Conservation (phyloP, 2,797 vertebrate genomes). For the Siniperca obscura region DNA sequence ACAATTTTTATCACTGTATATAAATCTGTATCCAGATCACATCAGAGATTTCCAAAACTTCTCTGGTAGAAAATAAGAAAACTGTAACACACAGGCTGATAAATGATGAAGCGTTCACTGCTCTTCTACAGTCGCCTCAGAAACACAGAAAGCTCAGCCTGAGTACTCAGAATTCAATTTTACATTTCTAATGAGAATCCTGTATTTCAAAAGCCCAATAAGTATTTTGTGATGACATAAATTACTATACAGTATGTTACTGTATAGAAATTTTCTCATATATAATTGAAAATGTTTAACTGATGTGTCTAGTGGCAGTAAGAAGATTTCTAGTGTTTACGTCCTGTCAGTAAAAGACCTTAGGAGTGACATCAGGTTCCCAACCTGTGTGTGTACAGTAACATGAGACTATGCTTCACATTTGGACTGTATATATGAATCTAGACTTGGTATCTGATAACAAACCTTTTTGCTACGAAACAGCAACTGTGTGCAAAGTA, state of each 20-base stretch:
- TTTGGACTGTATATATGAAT: background rate
- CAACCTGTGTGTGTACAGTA: background rate
- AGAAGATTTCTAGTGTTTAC: background rate
- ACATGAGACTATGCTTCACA: background rate
- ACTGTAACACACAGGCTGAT: background rate
- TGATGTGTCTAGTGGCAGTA: background rate
- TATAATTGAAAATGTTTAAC: background rate
- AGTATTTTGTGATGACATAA: too few species aligned
- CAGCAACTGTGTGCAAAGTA: background rate
- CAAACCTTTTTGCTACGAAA: background rate
- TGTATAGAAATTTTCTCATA: too few species aligned
- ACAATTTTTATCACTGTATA: background rate
- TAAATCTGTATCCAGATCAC: slow-evolving; percentile 14
- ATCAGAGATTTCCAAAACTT: slow-evolving; percentile 21
- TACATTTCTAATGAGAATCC: too few species aligned
- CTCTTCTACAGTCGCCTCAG: too few species aligned
- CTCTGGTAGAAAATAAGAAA: slow-evolving; percentile 12
- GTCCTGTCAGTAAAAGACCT: background rate
- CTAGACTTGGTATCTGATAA: background rate
- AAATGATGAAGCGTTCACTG: background rate
- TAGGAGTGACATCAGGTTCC: background rate
- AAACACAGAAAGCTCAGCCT: too few species aligned
- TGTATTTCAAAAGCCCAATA: too few species aligned
- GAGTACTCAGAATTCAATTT: too few species aligned
- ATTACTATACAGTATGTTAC: too few species aligned